Conservation (phyloP, 2,113 vertebrate genomes). For the Isichthys henryi region DNA sequence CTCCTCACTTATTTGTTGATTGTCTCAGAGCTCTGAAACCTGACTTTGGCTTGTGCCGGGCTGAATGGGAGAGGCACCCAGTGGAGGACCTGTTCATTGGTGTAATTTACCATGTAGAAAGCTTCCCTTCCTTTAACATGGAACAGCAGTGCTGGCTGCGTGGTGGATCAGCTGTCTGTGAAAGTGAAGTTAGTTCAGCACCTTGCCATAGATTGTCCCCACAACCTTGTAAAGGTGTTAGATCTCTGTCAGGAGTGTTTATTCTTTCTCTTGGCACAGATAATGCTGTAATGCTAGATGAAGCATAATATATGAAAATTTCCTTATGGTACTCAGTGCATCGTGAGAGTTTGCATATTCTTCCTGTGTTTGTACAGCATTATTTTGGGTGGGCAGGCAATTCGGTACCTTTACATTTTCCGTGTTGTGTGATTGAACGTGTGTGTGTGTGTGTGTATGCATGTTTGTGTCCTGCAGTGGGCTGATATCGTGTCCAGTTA, state of each 20-base stretch:
- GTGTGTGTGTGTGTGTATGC: neutral
- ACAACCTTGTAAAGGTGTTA: neutral
- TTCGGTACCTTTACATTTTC: neutral
- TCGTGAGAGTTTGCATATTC: neutral
- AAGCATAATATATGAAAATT: neutral
- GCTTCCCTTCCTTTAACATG: neutral
- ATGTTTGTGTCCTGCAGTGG: neutral
- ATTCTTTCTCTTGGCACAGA: neutral
- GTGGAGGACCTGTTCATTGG: neutral
- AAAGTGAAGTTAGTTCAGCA: neutral
- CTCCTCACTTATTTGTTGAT: neutral
- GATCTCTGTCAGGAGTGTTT: neutral
- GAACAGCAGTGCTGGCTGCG: neutral
- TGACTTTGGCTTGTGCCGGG: neutral
- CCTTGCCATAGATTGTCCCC: neutral
- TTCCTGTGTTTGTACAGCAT: neutral
- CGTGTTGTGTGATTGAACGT: neutral
- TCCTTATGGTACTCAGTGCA: neutral
- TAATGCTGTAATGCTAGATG: neutral
- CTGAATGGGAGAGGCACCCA: neutral
- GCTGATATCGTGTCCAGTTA: neutral
- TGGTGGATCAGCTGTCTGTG: neutral
- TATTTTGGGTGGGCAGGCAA: neutral
- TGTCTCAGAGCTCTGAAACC: neutral
- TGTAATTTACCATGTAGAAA: neutral